Conservation (phyloP, 2,113 vertebrate species). For the Menura novaehollandiae region DNA sequence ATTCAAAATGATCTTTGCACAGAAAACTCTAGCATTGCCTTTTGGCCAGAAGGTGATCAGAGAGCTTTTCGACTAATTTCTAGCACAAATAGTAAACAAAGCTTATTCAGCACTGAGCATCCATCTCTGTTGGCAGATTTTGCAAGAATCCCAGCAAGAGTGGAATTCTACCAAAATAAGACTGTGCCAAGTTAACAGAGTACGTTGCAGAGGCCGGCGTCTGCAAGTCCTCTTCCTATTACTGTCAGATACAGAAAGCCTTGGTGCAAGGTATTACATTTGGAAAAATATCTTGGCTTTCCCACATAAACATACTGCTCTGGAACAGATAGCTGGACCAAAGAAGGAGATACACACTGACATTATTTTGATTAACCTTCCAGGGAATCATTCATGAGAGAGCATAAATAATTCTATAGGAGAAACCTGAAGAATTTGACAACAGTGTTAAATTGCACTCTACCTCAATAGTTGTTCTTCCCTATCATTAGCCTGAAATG, state of each 20-base stretch:
- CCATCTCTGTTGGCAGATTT: neutral
- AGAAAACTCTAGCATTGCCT: neutral
- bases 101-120: neutral
- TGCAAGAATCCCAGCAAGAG: neutral
- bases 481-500: neutral
- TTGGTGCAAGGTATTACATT: neutral
- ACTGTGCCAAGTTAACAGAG: neutral
- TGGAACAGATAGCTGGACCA: neutral
- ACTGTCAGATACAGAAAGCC: neutral
- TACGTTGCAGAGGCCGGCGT: neutral
- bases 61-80: neutral
- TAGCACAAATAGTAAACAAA: constrained; percentile 12
- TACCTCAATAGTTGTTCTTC: neutral
- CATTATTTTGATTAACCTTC: neutral
- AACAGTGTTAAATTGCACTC: neutral
- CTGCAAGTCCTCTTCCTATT: neutral
- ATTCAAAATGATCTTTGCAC: neutral
- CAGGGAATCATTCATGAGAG: neutral
- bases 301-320: neutral
- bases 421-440: neutral
- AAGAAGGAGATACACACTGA: neutral
- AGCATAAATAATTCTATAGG: neutral
- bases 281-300: neutral
- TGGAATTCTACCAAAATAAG: neutral
- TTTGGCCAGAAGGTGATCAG: neutral